Base-by-base conservation (phyloP, 2,888 invertebrate species). In the Thymelicus sylvestris region DNA sequence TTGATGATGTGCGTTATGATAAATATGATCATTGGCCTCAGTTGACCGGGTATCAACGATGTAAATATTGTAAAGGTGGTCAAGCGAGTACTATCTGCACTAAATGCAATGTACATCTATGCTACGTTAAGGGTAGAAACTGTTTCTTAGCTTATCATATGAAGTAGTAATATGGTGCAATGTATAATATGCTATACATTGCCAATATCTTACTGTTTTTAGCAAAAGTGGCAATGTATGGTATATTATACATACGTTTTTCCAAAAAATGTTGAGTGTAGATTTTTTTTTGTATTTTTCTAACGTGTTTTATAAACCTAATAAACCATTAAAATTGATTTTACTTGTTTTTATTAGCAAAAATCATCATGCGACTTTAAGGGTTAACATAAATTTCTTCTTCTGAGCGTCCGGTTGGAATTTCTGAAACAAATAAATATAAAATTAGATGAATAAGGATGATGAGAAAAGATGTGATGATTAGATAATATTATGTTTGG, bases 331-430 rank as follows among this genome's bases (percentile, higher is more conserved):
- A 24, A 24, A 24, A 24, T 24, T 24, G 24, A 24, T 24, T 24
- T 24, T 24, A 24, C 24, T 24, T 24, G n/a, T n/a, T n/a, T n/a
- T n/a, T n/a, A n/a, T n/a, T n/a, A n/a, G n/a, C n/a, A n/a, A n/a
- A n/a, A n/a, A n/a, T n/a, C n/a, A n/a, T n/a, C n/a, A n/a, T n/a
- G n/a, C n/a, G n/a, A n/a, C n/a, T n/a, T n/a, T n/a, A n/a, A n/a
- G n/a, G n/a, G n/a, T n/a, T n/a, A 87, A 87, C 73, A 88, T 86
- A 65, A 79, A 84, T 72, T 77, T 76, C 72, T 81, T 85, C 19
- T 79, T 80, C 72, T 79, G 79, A 67, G 85, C 73, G 76, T 86
- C 90, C 88, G 89, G 67, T 73, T 85, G 61, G 13, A 31, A 6
- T 47, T 70, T 61, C 74, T 79, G 77, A 63, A 77, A 74, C 70